A percentile compares a stretch with the other conserved stretches of the same genome.
phyloP scores from a whole-genome alignment of 2,888 invertebrate species.

The Clepsis dumicolana region DNA sequence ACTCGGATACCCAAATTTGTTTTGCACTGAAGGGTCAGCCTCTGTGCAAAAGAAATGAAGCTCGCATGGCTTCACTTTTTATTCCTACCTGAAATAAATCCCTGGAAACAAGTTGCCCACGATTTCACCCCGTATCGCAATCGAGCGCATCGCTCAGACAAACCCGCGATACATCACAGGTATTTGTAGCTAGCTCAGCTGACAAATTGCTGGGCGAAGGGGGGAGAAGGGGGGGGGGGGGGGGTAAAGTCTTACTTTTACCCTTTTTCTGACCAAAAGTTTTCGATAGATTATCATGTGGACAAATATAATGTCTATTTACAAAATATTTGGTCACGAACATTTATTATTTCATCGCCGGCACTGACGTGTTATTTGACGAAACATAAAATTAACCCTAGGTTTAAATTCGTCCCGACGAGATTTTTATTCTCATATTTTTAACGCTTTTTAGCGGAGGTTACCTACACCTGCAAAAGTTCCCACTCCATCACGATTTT shows the following conservation, averaged over 20 bases:
- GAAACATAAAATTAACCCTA: too few species aligned
- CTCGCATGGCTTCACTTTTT: not conserved
- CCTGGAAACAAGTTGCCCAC: not conserved
- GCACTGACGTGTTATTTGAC: too few species aligned
- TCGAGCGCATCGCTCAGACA: constrained; percentile 34
- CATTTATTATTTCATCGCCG: too few species aligned
- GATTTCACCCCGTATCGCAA: not conserved
- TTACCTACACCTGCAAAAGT: too few species aligned
- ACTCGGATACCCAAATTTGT: not conserved
- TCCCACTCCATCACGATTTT: too few species aligned
- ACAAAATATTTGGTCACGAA: too few species aligned
- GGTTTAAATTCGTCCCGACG: too few species aligned
- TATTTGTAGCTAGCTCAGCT: constrained; percentile 23
- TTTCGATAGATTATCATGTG: too few species aligned
- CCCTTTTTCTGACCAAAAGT: too few species aligned
- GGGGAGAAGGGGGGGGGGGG: not conserved
- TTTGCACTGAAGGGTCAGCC: not conserved
- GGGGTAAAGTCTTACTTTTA: constrained; percentile 9
- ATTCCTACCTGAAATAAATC: not conserved
- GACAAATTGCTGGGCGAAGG: constrained; percentile 28
- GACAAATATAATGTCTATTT: too few species aligned
- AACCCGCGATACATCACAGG: constrained; percentile 36
- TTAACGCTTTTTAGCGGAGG: too few species aligned
- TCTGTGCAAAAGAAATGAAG: not conserved
- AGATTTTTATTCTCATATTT: too few species aligned